A percentile compares a stretch with the other conserved stretches of the same genome.
Evolutionary conservation across 2,888 invertebrate species (phyloP).

Genomic region (Cheilosia pagana): DNA sequence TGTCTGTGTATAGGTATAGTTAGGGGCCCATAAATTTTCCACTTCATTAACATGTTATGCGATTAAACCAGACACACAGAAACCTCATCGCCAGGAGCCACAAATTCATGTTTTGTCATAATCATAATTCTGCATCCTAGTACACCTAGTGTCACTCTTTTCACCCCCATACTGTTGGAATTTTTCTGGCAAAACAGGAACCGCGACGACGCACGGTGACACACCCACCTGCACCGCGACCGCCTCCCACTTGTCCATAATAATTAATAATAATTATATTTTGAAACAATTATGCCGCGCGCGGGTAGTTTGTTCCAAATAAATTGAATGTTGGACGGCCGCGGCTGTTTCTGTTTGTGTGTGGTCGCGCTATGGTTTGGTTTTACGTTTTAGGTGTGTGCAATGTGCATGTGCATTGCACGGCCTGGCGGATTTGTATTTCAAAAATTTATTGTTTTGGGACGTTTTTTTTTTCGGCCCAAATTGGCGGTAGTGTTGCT

Average conservation of each 20-base stretch:
- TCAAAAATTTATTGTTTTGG: constrained; percentile 61
- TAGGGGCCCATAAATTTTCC: constrained; percentile 78
- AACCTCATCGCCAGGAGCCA: constrained; percentile 75
- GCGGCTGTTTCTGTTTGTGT: constrained; percentile 66
- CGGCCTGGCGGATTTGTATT: constrained; percentile 61
- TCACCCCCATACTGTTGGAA: constrained; percentile 28
- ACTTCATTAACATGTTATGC: constrained; percentile 81
- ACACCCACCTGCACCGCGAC: constrained; percentile 36
- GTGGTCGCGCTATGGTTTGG: constrained; percentile 25
- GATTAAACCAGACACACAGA: constrained; percentile 78
- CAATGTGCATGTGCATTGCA: too few relatives aligned
- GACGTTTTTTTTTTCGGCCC: constrained; percentile 16
- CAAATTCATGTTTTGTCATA: constrained; percentile 79
- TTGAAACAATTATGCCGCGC: constrained; percentile 74
- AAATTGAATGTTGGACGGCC: constrained; percentile 72
- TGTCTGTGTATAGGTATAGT: constrained; percentile 21
- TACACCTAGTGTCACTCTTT: constrained; percentile 72
- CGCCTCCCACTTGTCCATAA: constrained; percentile 56
- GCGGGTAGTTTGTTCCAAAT: constrained; percentile 70
- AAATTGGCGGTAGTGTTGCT: constrained; percentile 67
- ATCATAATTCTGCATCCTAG: constrained; percentile 78
- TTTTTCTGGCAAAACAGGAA: constrained; percentile 53
- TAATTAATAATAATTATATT: constrained; percentile 75
- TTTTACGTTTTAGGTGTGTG: too few relatives aligned
- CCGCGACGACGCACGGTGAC: constrained; percentile 51